phyloP scores from a whole-genome alignment of 2,797 vertebrate species.

The Protonibea diacanthus region DNA sequence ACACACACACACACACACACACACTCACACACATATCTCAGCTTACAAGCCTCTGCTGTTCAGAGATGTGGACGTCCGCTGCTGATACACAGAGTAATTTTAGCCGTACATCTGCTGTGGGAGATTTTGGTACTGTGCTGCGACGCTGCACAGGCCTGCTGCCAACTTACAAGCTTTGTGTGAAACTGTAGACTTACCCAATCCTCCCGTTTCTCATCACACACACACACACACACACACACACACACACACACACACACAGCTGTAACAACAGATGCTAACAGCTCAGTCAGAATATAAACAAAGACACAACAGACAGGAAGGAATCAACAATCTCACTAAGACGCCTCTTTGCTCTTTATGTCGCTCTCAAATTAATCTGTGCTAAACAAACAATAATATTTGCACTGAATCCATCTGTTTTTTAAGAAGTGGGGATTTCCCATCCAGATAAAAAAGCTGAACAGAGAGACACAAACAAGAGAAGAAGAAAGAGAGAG shows the following conservation, averaged over 20 bases:
- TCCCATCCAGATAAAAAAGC: background rate
- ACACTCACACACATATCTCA: conserved; percentile 3
- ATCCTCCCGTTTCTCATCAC: background rate
- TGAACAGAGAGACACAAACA: background rate
- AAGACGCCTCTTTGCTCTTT: too few relatives aligned
- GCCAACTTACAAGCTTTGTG: conserved; percentile 20
- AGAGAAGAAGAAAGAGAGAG: background rate
- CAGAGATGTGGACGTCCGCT: background rate
- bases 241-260: background rate
- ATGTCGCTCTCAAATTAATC: background rate
- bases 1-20: conserved; percentile 22
- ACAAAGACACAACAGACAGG: background rate
- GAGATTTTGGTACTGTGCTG: conserved; percentile 33
- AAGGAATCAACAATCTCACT: background rate
- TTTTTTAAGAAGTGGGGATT: background rate
- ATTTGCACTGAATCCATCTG: background rate
- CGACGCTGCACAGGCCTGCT: conserved; percentile 3
- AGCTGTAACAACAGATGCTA: background rate
- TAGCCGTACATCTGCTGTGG: conserved; percentile 49
- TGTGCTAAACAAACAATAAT: background rate
- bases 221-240: background rate
- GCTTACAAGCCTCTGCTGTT: background rate
- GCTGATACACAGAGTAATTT: conserved; percentile 18
- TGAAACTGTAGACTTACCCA: conserved; percentile 11
- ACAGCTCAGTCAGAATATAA: background rate